Conservation (phyloP, 1,140 invertebrate genomes). For the Hypothenemus hampei region DNA sequence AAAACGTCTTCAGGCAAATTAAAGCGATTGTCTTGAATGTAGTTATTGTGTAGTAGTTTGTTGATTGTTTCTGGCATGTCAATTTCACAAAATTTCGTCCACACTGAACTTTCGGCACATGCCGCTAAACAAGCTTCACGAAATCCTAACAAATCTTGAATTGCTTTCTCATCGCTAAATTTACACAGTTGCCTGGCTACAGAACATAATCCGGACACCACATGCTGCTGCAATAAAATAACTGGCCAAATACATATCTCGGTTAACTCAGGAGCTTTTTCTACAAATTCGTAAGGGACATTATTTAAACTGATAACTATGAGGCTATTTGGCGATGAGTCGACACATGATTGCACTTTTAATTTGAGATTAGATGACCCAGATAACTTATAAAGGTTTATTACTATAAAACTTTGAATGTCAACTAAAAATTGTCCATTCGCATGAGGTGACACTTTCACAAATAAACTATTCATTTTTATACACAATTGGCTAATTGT, state of each 20-base stretch:
- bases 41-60: conserved; percentile 30
- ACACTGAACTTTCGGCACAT: conserved; percentile 79
- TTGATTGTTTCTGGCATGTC: conserved; percentile 62
- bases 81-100: conserved; percentile 91
- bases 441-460: conserved; percentile 8
- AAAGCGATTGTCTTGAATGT: conserved; percentile 24
- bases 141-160: conserved; percentile 65
- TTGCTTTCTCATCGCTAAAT: conserved; percentile 40
- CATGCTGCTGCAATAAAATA: conserved; percentile 53
- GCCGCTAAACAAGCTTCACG: conserved; percentile 71
- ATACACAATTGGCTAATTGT: conserved; percentile 48
- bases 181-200: conserved; percentile 64
- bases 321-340: not conserved
- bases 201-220: conserved; percentile 56
- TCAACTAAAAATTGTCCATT: conserved; percentile 24
- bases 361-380: conserved; percentile 22
- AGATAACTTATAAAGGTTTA: conserved; percentile 45
- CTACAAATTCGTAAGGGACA: conserved; percentile 15
- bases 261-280: conserved; percentile 32
- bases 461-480: conserved; percentile 24
- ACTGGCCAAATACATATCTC: conserved; percentile 56
- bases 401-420: conserved; percentile 45
- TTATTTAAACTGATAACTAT: conserved; percentile 7
- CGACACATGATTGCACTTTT: conserved; percentile 6
- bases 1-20: conserved; percentile 58